phyloP scores from a whole-genome alignment of 1,140 invertebrate species.

The Pseudomyrmex concolor region DNA sequence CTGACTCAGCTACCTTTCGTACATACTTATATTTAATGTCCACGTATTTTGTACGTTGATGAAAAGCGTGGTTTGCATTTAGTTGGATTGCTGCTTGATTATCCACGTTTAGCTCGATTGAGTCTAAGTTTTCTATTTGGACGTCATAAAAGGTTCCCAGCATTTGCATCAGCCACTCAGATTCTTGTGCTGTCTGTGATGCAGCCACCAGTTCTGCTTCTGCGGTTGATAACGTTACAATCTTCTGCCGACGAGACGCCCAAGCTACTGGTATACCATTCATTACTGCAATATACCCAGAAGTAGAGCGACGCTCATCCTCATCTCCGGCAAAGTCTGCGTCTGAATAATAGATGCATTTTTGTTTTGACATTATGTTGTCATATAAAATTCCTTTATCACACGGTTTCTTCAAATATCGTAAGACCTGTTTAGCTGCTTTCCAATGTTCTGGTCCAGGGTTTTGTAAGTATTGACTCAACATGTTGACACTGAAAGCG shows the following conservation, averaged over 20 bases:
- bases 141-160: not conserved
- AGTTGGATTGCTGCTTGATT: not conserved
- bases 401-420: not conserved
- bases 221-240: not conserved
- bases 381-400: not conserved
- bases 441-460: not conserved
- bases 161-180: not conserved
- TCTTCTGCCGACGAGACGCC: conserved; percentile 2
- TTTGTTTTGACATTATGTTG: no score
- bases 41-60: not conserved
- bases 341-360: not conserved
- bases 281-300: not conserved
- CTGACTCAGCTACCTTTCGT: not conserved
- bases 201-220: not conserved
- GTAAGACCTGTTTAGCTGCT: not conserved
- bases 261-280: not conserved
- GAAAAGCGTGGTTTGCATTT: not conserved
- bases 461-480: not conserved
- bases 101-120: not conserved
- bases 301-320: not conserved
- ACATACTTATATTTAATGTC: not conserved
- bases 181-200: not conserved
- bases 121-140: not conserved
- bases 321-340: conserved; percentile 7
- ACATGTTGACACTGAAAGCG: not conserved